A percentile compares a stretch with the other conserved stretches of the same genome.
phyloP scores from a whole-genome alignment of 2,113 vertebrate genomes.

The Seriola aureovittata region DNA sequence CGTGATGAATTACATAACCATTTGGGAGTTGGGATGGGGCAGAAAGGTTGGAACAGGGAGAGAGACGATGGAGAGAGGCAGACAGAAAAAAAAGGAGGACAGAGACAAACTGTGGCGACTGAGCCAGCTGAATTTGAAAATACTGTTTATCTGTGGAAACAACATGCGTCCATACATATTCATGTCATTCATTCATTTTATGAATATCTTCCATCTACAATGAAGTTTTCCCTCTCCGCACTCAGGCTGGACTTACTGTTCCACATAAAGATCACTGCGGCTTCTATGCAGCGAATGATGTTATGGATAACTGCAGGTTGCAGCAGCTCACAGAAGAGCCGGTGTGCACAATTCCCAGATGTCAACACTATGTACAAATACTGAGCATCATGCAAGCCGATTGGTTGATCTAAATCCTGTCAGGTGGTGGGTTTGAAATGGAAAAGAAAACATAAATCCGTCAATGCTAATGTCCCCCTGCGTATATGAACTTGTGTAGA shows the following conservation, averaged over 20 bases:
- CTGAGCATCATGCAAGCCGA: not conserved
- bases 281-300: not conserved
- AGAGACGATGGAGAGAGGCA: conserved; percentile 12
- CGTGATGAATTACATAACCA: conserved; percentile 57
- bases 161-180: not conserved
- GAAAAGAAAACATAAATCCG: not conserved
- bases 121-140: not conserved
- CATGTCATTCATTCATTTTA: not conserved
- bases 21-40: conserved; percentile 45
- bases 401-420: not conserved
- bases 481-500: not conserved
- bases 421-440: not conserved
- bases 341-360: not conserved
- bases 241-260: not conserved
- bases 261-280: not conserved
- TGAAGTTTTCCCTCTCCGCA: not conserved
- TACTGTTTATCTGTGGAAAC: not conserved
- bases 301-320: not conserved
- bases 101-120: conserved; percentile 12
- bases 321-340: not conserved
- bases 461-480: not conserved
- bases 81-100: not conserved
- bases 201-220: not conserved
- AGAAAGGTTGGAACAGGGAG: conserved; percentile 21
- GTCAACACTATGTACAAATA: not conserved